Percentiles rank a stretch among this genome's conserved stretches.
Conservation (phyloP, 2,797 vertebrate genomes). For the Agapornis canus region DNA sequence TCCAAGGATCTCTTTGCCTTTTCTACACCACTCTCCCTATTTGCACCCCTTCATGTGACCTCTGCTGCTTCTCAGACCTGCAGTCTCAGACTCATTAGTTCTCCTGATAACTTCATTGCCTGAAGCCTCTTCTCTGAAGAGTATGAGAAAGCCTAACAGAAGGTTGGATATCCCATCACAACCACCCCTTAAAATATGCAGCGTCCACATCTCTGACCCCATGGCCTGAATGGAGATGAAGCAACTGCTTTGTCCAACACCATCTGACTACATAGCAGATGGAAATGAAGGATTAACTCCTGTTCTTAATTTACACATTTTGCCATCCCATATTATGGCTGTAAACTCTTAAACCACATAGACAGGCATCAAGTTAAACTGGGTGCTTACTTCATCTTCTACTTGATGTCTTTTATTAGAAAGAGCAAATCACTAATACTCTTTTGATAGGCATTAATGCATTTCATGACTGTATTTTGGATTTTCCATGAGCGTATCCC, state of each 20-base stretch:
- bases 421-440: not conserved
- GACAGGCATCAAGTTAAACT: not conserved
- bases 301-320: not conserved
- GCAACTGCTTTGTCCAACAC: not conserved
- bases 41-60: not conserved
- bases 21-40: not conserved
- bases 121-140: not conserved
- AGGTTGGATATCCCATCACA: not conserved
- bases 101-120: not conserved
- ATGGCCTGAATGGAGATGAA: not conserved
- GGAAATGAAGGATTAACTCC: not conserved
- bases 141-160: not conserved
- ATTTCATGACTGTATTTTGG: not conserved
- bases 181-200: not conserved
- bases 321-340: not conserved
- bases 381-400: not conserved
- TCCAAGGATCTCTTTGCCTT: not conserved
- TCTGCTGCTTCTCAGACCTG: not conserved
- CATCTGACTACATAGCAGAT: not conserved
- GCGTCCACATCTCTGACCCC: not conserved
- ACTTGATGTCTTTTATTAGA: not conserved
- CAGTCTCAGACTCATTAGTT: not conserved
- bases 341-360: not conserved
- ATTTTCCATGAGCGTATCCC: not conserved
- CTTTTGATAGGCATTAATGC: not conserved